Evolutionary conservation across 2,113 vertebrate genomes (phyloP).

Genomic region (Isurus oxyrinchus): DNA sequence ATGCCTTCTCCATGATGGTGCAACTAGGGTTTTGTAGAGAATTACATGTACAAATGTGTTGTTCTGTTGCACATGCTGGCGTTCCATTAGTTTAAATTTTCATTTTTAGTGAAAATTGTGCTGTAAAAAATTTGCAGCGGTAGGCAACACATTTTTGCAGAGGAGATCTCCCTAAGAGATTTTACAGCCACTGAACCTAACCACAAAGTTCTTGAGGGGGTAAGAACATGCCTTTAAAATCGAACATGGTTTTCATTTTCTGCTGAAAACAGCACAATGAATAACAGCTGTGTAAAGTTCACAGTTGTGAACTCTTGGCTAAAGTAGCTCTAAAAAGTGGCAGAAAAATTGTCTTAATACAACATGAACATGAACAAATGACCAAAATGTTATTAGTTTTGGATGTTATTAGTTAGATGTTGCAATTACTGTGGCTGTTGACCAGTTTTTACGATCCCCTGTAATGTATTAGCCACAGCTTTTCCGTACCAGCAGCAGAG

Average conservation of each 20-base stretch:
- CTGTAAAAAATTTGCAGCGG: neutral
- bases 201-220: neutral
- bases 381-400: neutral
- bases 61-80: neutral
- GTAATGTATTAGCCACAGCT: neutral
- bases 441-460: neutral
- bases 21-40: neutral
- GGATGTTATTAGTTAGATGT: too few species aligned
- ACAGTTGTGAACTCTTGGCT: neutral
- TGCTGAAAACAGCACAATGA: constrained; percentile 17
- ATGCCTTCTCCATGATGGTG: neutral
- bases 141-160: neutral
- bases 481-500: neutral
- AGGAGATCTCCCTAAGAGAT: neutral
- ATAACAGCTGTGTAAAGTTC: neutral
- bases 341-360: too few species aligned
- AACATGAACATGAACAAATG: neutral
- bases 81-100: neutral
- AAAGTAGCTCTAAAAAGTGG: neutral
- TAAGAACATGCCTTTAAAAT: neutral
- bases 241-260: neutral
- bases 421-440: neutral
- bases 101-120: neutral
- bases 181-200: neutral
- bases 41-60: neutral